A percentile compares a stretch with the other conserved stretches of the same genome.
phyloP scores from a whole-genome alignment of 2,113 vertebrate genomes.

The Sisor rabdophorus region DNA sequence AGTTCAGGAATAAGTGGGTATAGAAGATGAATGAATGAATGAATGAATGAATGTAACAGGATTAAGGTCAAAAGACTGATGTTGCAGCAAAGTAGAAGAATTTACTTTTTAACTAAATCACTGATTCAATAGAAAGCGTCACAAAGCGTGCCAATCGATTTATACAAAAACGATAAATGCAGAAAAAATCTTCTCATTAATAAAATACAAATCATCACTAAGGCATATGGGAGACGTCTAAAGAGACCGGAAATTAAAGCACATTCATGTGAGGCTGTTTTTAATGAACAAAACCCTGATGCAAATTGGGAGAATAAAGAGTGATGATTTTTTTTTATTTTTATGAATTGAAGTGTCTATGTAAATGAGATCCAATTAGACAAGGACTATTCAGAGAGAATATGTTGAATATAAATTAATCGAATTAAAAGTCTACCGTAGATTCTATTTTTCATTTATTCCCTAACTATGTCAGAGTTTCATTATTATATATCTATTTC shows the following conservation, averaged over 20 bases:
- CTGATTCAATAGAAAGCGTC: neutral
- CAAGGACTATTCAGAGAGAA: conserved; percentile 10
- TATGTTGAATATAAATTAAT: conserved; percentile 36
- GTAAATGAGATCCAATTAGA: conserved; percentile 36
- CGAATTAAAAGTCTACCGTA: conserved; percentile 19
- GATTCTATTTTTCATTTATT: neutral
- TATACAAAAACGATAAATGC: neutral
- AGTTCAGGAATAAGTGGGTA: too few relatives aligned
- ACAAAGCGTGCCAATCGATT: too few relatives aligned
- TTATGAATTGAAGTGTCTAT: conserved; percentile 29
- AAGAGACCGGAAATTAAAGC: conserved; percentile 4
- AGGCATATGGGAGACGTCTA: neutral
- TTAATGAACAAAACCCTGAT: conserved; percentile 33
- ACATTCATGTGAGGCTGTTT: conserved; percentile 11
- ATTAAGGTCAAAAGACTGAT: neutral
- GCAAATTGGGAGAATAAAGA: conserved; percentile 34
- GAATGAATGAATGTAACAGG: too few relatives aligned
- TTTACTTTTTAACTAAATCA: neutral
- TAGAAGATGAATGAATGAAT: too few relatives aligned
- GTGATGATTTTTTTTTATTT: conserved; percentile 15
- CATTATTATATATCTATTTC: neutral
- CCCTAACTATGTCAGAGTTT: neutral
- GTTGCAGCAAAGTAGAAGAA: neutral
- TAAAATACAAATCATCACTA: neutral
- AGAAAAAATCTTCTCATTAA: neutral